Conservation (phyloP, 2,113 vertebrate species). For the Dromaius novaehollandiae region DNA sequence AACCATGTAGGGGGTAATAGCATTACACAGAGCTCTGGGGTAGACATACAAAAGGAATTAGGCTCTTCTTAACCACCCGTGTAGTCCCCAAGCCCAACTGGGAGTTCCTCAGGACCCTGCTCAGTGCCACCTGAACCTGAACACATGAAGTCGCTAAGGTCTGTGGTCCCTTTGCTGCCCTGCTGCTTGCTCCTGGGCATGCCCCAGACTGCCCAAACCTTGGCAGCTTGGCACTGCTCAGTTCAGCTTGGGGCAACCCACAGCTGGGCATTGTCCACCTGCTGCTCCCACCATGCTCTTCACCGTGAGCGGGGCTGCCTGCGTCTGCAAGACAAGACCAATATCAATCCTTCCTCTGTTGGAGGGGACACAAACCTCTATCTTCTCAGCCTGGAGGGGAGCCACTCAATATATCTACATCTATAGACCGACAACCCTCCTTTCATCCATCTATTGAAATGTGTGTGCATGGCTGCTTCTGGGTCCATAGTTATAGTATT, state of each 20-base stretch:
- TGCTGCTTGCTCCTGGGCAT: too few species aligned
- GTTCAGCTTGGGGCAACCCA: too few species aligned
- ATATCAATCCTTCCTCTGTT: background rate
- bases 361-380: background rate
- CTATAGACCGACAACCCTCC: fast-evolving
- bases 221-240: background rate
- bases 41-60: fast-evolving
- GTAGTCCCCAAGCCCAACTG: background rate
- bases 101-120: background rate
- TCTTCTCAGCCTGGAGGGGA: fast-evolving
- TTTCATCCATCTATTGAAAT: background rate
- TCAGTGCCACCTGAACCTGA: background rate
- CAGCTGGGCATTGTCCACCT: too few species aligned
- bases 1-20: background rate
- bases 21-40: background rate
- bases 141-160: background rate
- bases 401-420: background rate
- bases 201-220: background rate
- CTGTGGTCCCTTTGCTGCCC: background rate
- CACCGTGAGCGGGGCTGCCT: background rate
- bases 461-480: background rate
- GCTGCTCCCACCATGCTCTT: background rate
- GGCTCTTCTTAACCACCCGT: too few species aligned
- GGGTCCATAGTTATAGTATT: background rate
- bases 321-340: fast-evolving